phyloP scores from a whole-genome alignment of 2,113 vertebrate species.

The Eudyptes chrysolophus region DNA sequence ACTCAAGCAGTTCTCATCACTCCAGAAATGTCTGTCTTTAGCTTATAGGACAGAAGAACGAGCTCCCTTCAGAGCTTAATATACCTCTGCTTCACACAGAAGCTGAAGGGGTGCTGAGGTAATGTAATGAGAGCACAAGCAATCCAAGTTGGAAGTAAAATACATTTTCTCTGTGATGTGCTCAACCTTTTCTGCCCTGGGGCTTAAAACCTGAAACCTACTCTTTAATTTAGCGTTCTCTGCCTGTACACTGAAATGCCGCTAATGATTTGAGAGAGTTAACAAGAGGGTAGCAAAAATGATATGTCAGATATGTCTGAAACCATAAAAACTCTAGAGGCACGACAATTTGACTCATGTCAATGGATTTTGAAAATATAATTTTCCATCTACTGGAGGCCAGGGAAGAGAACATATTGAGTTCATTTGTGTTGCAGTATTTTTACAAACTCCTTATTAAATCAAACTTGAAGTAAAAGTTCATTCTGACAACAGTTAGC shows the following conservation, averaged over 20 bases:
- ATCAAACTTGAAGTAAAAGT: not conserved
- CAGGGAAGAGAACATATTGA: not conserved
- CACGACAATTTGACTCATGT: not conserved
- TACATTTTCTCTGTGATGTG: slow-evolving; percentile 55
- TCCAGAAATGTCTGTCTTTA: slow-evolving; percentile 34
- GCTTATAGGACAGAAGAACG: slow-evolving; percentile 27
- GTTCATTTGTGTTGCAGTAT: not conserved
- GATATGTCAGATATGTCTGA: slow-evolving; percentile 20
- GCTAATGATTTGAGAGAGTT: slow-evolving; percentile 48
- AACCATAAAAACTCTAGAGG: slow-evolving; percentile 10
- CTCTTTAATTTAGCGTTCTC: slow-evolving; percentile 62
- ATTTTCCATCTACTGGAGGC: not conserved
- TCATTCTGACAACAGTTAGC: not conserved
- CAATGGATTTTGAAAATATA: slow-evolving; percentile 39
- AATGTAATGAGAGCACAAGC: slow-evolving; percentile 45
- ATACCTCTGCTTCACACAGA: not conserved
- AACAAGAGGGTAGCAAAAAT: slow-evolving; percentile 36
- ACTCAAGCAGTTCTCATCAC: slow-evolving; percentile 29
- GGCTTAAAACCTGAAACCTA: slow-evolving; percentile 52
- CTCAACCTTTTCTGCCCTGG: slow-evolving; percentile 59
- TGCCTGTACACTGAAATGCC: not conserved
- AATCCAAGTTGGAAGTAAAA: slow-evolving; percentile 57
- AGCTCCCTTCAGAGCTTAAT: slow-evolving; percentile 54
- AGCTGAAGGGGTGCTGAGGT: not conserved
- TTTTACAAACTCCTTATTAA: not conserved